A percentile compares a stretch with the other conserved stretches of the same genome.
phyloP scores from a whole-genome alignment of 2,888 invertebrate species.

The Megastigmus dorsalis region DNA sequence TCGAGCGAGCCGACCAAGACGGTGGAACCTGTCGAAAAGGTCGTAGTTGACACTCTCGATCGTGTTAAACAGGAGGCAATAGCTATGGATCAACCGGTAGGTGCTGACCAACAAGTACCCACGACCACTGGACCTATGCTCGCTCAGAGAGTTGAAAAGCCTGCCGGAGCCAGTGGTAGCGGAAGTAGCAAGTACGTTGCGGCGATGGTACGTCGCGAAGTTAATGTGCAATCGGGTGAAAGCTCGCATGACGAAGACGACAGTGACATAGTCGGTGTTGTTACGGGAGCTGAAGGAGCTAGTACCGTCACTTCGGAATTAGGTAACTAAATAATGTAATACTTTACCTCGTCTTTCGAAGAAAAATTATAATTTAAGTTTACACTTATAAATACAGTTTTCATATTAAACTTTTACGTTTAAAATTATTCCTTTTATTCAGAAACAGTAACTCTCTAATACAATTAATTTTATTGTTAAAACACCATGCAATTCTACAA shows the following conservation, averaged over 20 bases:
- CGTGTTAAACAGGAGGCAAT: constrained; percentile 68
- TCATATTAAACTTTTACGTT: too few relatives aligned
- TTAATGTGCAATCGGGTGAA: constrained; percentile 66
- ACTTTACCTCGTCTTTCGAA: too few relatives aligned
- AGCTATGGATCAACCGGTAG: constrained; percentile 60
- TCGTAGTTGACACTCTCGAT: constrained; percentile 65
- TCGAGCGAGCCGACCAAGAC: constrained; percentile 24
- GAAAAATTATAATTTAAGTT: not conserved
- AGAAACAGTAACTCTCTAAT: not conserved
- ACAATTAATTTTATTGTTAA: not conserved
- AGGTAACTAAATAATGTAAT: constrained; percentile 56
- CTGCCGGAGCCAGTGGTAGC: constrained; percentile 8
- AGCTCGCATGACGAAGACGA: constrained; percentile 72
- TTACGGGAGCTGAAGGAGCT: constrained; percentile 64
- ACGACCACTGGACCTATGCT: constrained; percentile 52
- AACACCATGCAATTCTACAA: not conserved
- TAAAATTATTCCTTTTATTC: too few relatives aligned
- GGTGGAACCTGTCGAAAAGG: constrained; percentile 56
- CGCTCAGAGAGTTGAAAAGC: constrained; percentile 30
- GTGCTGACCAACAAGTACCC: constrained; percentile 65
- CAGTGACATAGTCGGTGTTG: constrained; percentile 69
- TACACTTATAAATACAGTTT: not conserved
- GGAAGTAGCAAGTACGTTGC: constrained; percentile 56
- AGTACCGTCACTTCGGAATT: constrained; percentile 75
- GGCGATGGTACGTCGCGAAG: constrained; percentile 52